These are phyloP conservation scores for Limnephilus auricula DNA, from an alignment of 2,888 invertebrate genomes.

Conservation along the genomic window DNA sequence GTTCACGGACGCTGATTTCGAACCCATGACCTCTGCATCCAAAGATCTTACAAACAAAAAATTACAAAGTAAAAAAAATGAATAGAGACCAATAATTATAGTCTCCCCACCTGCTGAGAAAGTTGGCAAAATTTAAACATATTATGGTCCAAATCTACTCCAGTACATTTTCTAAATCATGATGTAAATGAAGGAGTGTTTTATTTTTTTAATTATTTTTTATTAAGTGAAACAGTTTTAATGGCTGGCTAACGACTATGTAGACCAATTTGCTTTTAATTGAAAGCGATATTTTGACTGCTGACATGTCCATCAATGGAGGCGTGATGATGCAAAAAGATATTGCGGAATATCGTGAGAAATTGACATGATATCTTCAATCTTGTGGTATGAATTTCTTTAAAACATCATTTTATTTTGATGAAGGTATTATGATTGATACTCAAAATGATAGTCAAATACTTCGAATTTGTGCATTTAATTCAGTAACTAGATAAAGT, in stretches of 20 bases:
- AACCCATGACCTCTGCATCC: too few species aligned
- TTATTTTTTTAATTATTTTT: neutral
- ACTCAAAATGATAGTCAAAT: too few species aligned
- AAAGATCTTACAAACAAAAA: too few species aligned
- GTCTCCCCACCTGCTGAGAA: neutral
- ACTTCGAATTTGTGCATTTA: too few species aligned
- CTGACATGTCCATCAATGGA: neutral
- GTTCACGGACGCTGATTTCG: too few species aligned
- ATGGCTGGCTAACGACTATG: neutral
- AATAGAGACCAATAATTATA: too few species aligned
- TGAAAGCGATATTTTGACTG: neutral
- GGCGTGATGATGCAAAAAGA: neutral
- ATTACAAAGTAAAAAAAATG: too few species aligned
- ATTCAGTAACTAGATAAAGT: too few species aligned
- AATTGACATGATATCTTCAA: neutral
- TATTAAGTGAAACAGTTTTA: neutral
- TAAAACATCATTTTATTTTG: neutral
- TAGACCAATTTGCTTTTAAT: neutral
- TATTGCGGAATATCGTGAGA: neutral
- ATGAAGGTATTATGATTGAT: neutral
- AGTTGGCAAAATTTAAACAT: neutral
- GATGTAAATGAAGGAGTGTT: neutral
- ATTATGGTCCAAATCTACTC: neutral
- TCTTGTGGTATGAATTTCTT: neutral
- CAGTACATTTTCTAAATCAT: neutral